These are phyloP conservation scores for Actias luna DNA, from an alignment of 2,888 invertebrate genomes.

Conservation along the genomic window DNA sequence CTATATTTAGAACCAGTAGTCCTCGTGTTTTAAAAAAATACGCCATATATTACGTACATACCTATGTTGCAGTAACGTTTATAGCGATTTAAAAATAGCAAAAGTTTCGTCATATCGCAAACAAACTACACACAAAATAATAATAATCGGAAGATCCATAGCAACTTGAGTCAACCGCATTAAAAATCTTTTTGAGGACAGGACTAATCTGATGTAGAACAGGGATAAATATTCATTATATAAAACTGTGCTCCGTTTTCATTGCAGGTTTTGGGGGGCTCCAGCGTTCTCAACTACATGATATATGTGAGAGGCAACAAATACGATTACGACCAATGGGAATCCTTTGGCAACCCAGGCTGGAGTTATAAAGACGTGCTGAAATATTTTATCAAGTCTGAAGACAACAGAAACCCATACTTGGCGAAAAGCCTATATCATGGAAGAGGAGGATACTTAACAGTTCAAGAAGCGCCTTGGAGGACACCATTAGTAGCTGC, in stretches of 20 bases:
- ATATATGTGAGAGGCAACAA: constrained; percentile 92
- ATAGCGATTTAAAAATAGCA: background rate
- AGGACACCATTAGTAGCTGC: constrained; percentile 90
- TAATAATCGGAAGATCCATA: background rate
- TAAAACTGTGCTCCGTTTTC: background rate
- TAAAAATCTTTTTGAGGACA: background rate
- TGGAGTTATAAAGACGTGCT: constrained; percentile 94
- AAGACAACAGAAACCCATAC: constrained; percentile 94
- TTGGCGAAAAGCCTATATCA: constrained; percentile 86
- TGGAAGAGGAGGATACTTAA: constrained; percentile 87
- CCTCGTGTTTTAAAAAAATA: background rate
- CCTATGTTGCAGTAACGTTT: background rate
- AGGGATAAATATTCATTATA: background rate
- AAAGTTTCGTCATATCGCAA: background rate
- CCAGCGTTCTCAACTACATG: constrained; percentile 94
- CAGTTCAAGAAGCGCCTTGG: constrained; percentile 93
- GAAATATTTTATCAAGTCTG: constrained; percentile 94
- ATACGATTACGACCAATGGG: constrained; percentile 95
- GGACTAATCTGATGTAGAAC: background rate
- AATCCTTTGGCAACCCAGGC: constrained; percentile 90
- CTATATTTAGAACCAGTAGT: background rate
- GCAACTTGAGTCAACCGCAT: background rate
- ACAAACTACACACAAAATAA: background rate
- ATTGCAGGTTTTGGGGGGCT: constrained; percentile 90
- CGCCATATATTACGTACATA: constrained; percentile 11